Evolutionary conservation across 2,888 invertebrate genomes (phyloP).

Genomic region (Myathropa florea): DNA sequence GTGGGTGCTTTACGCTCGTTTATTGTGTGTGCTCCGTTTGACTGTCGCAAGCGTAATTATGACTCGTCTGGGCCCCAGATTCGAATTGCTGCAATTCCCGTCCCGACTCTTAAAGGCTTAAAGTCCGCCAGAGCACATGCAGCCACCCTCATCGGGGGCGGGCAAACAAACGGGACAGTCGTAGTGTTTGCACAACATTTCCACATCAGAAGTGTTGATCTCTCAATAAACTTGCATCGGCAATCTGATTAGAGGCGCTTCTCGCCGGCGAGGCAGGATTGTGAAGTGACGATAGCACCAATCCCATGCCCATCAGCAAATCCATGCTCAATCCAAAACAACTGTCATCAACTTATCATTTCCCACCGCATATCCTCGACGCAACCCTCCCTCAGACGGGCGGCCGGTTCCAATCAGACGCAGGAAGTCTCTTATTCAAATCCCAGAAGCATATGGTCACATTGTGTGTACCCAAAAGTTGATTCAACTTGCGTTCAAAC

Average conservation of each 20-base stretch:
- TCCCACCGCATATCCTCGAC: constrained; percentile 59
- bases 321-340: constrained; percentile 69
- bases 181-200: constrained; percentile 63
- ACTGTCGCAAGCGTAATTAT: background rate
- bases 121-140: background rate
- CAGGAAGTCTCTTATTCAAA: constrained; percentile 61
- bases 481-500: constrained; percentile 67
- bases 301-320: constrained; percentile 63
- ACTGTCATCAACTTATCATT: constrained; percentile 71
- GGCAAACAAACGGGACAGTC: background rate
- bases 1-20: constrained; percentile 73
- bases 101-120: background rate
- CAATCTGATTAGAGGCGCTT: constrained; percentile 63
- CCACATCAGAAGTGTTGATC: constrained; percentile 69
- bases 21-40: background rate
- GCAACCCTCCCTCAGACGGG: constrained; percentile 24
- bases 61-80: background rate
- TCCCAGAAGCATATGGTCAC: constrained; percentile 69
- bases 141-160: background rate
- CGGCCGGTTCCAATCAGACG: background rate
- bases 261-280: background rate
- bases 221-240: constrained; percentile 62
- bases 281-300: constrained; percentile 20
- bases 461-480: constrained; percentile 70
- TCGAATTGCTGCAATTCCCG: background rate